A percentile compares a stretch with the other conserved stretches of the same genome.
These are phyloP conservation scores for Diogma glabrata DNA, from an alignment of 2,888 invertebrate genomes.

Conservation along the genomic window DNA sequence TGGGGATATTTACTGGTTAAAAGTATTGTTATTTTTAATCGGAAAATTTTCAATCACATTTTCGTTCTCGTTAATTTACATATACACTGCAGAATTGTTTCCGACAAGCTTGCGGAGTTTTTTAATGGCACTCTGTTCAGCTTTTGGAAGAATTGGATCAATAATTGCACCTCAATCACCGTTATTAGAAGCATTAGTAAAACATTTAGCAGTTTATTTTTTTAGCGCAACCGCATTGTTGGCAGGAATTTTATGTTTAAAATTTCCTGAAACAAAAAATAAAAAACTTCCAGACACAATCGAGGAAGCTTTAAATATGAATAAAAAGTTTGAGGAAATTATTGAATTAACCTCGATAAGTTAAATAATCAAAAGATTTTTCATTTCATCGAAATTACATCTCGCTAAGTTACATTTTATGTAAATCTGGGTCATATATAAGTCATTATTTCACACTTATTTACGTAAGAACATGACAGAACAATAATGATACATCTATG, in stretches of 20 bases:
- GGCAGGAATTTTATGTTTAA: conserved; percentile 41
- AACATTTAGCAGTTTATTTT: conserved; percentile 39
- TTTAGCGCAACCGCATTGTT: conserved; percentile 41
- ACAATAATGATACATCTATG: too few species aligned
- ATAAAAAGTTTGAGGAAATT: background rate
- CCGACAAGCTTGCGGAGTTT: conserved; percentile 55
- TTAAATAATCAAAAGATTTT: too few species aligned
- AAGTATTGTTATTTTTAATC: conserved; percentile 38
- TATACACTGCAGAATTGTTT: conserved; percentile 59
- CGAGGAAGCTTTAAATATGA: conserved; percentile 38
- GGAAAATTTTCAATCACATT: conserved; percentile 55
- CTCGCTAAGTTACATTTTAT: too few species aligned
- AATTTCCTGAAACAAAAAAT: conserved; percentile 45
- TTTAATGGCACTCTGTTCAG: conserved; percentile 53
- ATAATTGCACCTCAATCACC: conserved; percentile 60
- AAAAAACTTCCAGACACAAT: conserved; percentile 44
- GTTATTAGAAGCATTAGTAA: conserved; percentile 31
- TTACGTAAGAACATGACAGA: too few species aligned
- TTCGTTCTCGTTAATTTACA: conserved; percentile 54
- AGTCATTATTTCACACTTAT: too few species aligned
- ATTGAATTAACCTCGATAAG: too few species aligned
- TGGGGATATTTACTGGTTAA: conserved; percentile 17
- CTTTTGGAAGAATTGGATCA: conserved; percentile 56
- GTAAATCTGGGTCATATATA: too few species aligned
- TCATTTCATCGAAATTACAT: too few species aligned